phyloP scores from a whole-genome alignment of 1,140 invertebrate species.

The Potamilus streckersoni region DNA sequence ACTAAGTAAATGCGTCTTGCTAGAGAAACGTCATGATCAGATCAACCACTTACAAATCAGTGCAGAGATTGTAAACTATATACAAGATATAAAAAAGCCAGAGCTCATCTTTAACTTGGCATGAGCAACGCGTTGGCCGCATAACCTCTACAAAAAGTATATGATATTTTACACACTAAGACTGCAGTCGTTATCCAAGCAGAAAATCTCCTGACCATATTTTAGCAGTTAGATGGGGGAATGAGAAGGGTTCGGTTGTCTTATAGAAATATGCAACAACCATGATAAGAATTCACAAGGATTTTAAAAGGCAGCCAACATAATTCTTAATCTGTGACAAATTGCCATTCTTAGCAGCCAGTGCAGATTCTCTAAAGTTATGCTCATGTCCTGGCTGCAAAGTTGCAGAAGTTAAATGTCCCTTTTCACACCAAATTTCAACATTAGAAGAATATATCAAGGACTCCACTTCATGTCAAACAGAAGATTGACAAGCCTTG shows the following conservation, averaged over 20 bases:
- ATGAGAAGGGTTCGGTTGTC: too few relatives aligned
- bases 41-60: not conserved
- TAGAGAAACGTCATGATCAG: too few relatives aligned
- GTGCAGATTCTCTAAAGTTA: not conserved
- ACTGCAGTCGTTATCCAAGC: not conserved
- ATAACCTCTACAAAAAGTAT: not conserved
- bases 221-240: slow-evolving; percentile 1
- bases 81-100: too few relatives aligned
- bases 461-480: not conserved
- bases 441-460: slow-evolving; percentile 5
- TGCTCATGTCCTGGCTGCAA: slow-evolving; percentile 2
- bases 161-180: not conserved
- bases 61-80: too few relatives aligned
- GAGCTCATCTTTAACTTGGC: not conserved
- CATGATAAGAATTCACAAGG: not conserved
- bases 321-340: not conserved
- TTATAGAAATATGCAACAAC: not conserved
- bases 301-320: not conserved
- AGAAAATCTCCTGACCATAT: not conserved
- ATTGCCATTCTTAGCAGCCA: not conserved
- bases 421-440: not conserved
- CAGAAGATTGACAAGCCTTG: too few relatives aligned
- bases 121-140: not conserved
- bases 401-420: slow-evolving; percentile 1
- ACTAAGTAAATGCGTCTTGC: too few relatives aligned